Evolutionary conservation across 2,113 vertebrate genomes (phyloP).

Genomic region (Stictonetta naevosa): DNA sequence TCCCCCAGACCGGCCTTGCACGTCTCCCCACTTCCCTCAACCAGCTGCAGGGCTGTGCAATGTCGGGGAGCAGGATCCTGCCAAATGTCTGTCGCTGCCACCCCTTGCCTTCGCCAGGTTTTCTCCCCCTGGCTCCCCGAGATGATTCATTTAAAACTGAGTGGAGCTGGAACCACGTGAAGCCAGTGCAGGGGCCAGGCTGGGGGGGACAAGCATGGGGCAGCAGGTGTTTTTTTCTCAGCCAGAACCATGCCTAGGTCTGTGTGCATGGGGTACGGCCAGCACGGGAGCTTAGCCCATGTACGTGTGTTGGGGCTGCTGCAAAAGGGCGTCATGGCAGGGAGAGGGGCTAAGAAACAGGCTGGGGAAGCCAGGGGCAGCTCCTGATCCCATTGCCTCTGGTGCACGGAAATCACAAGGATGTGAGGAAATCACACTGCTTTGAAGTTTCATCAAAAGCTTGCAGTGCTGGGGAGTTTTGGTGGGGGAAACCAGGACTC

Average conservation of each 20-base stretch:
- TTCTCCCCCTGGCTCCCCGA: neutral
- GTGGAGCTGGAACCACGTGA: neutral
- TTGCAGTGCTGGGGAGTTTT: neutral
- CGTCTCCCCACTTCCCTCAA: neutral
- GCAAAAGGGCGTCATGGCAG: neutral
- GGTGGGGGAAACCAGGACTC: neutral
- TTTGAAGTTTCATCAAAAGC: neutral
- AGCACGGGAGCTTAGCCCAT: neutral
- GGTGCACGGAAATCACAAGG: neutral
- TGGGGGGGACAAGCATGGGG: accelerated
- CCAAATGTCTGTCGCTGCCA: accelerated
- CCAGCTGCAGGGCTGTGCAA: accelerated
- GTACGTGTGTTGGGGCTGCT: neutral
- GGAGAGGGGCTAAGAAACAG: neutral
- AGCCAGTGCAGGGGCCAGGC: neutral
- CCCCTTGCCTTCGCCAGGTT: neutral
- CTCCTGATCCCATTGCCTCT: accelerated
- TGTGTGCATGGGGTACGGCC: neutral
- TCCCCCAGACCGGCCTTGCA: neutral
- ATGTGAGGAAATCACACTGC: neutral
- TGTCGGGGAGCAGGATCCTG: neutral
- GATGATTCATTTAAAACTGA: neutral
- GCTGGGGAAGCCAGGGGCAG: accelerated
- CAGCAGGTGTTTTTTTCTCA: neutral
- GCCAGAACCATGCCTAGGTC: accelerated